A percentile compares a stretch with the other conserved stretches of the same genome.
Conservation (phyloP, 1,140 invertebrate species). For the Bathynomus jamesi region DNA sequence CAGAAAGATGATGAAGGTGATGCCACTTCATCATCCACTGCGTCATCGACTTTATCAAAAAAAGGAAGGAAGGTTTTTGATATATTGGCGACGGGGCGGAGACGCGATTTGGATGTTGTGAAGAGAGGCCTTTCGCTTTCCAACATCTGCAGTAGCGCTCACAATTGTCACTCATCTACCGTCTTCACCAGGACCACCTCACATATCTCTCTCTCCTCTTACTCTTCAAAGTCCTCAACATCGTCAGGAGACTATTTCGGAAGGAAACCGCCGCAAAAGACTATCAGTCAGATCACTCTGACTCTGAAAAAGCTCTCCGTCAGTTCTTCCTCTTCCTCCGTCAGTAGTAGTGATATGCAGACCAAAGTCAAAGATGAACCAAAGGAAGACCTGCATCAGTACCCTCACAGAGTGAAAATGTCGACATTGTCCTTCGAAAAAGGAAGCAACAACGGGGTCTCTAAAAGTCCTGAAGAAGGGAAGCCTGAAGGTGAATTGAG, state of each 20-base stretch:
- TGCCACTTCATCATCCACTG: conserved; percentile 3
- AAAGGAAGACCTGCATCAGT: not conserved
- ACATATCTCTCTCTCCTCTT: conserved; percentile 27
- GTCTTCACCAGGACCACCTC: conserved; percentile 28
- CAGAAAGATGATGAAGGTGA: conserved; percentile 14
- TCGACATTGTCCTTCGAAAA: too few relatives aligned
- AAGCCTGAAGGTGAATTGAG: too few relatives aligned
- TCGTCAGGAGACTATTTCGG: conserved; percentile 13
- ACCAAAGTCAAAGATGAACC: not conserved
- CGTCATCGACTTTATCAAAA: not conserved
- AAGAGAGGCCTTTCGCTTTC: conserved; percentile 26
- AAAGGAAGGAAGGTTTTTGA: not conserved
- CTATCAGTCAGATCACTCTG: conserved; percentile 35
- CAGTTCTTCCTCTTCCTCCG: conserved; percentile 31
- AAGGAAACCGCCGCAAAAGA: conserved; percentile 22
- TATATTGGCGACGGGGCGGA: not conserved
- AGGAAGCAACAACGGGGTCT: too few relatives aligned
- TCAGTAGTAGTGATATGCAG: conserved; percentile 22
- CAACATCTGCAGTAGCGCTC: conserved; percentile 16
- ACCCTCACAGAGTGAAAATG: too few relatives aligned
- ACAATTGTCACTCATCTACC: not conserved
- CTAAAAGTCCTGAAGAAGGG: too few relatives aligned
- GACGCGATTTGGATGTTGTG: not conserved
- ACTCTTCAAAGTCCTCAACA: conserved; percentile 9
- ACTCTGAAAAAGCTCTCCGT: conserved; percentile 29